A percentile compares a stretch with the other conserved stretches of the same genome.
These are phyloP conservation scores for Tetraodon nigroviridis DNA, from an alignment of 2,113 vertebrate genomes.

Conservation along the genomic window DNA sequence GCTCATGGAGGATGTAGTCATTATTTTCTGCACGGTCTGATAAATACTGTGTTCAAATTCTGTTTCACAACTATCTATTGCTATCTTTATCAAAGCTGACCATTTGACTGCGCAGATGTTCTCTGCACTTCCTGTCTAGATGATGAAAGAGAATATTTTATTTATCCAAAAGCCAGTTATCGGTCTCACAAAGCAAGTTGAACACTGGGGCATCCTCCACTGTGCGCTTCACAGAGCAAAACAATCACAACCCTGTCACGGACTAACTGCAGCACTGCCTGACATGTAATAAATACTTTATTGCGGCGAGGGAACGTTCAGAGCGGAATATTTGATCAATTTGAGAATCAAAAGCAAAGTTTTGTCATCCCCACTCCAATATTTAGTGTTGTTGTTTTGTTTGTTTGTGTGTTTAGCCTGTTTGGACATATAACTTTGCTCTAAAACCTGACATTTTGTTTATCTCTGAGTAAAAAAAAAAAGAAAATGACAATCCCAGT, in stretches of 20 bases:
- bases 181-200: conserved; percentile 15
- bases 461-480: too few relatives aligned
- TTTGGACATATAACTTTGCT: too few relatives aligned
- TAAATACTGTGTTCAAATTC: neutral
- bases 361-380: too few relatives aligned
- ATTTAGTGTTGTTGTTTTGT: too few relatives aligned
- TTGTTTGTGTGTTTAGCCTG: too few relatives aligned
- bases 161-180: conserved; percentile 10
- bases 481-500: too few relatives aligned
- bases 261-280: neutral
- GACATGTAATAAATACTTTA: neutral
- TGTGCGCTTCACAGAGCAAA: conserved; percentile 8
- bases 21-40: too few relatives aligned
- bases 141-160: conserved; percentile 40
- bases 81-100: conserved; percentile 5
- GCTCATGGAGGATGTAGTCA: too few relatives aligned
- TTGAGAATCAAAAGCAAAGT: too few relatives aligned
- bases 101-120: conserved; percentile 26
- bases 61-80: conserved; percentile 7
- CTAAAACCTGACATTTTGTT: too few relatives aligned
- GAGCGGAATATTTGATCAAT: too few relatives aligned
- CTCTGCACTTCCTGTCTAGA: conserved; percentile 23
- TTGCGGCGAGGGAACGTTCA: too few relatives aligned
- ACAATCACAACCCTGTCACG: conserved; percentile 4
- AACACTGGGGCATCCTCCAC: conserved; percentile 9